Base-by-base conservation (phyloP, 2,888 invertebrate genomes). In the Tricholauxania praeusta region DNA sequence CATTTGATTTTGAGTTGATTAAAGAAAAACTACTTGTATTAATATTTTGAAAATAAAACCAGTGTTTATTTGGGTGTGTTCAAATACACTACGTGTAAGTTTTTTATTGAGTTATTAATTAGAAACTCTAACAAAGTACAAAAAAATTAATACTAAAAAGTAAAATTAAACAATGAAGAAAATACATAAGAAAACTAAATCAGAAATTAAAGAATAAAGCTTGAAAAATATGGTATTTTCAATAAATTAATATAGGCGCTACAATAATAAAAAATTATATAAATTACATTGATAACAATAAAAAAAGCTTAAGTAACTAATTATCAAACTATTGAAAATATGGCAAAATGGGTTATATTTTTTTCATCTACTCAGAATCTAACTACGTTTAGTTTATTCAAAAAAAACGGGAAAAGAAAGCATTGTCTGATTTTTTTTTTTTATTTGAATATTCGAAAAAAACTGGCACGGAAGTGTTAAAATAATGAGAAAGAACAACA, bases 191-290 rank as follows among this genome's bases (percentile, higher is more conserved):
- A 69, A 49, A 49, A 14, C 49, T 57, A 49, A 60, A 28, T n/a
- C 12, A 5, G 14, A 32, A 64, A 71, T 60, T 66, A 28, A 49
- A 57, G 63, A 57, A 49, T 69, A 66, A 69, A 60, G 65, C 67
- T n/a, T 28, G 28, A 4, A 28, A 28, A 28, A 28, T 28, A 28
- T 28, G 28, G 4, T 28, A 60, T 47, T 53, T 19, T 55, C 59
- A 22, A 51, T 55, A 57, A 48, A 68, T 39, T 39, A 49, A 57
- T 22, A 15, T 15, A 63, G 63, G 51, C 63, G 15, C 22, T 49
- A 63, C n/a, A 48, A 69, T 69, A 69, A 49, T 59, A 63, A 57
- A 68, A 28, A 72, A 72, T 62, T 53, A 72, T 66, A 67, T 55
- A 67, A 14, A 60, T 39, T 53, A 12, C 17, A 57, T 64, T 49